Base-by-base conservation (phyloP, 2,797 vertebrate species). In the Anabacerthia variegaticeps region DNA sequence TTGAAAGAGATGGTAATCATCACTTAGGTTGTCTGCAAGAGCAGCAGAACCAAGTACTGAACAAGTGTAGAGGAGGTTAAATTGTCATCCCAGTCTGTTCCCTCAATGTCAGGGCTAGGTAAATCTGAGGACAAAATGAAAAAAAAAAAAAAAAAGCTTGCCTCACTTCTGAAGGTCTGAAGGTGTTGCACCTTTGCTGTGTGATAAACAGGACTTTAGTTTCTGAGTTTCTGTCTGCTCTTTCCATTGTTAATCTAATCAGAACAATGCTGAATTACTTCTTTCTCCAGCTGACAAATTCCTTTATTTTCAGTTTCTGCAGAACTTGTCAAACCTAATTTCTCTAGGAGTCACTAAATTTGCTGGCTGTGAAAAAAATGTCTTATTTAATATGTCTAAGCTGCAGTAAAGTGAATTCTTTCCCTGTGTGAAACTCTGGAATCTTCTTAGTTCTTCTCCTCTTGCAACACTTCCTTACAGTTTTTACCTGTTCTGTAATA, bases 131-230 rank as follows among this genome's bases (percentile, higher is more conserved):
- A 59, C 17, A 23, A 37, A 44, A 48, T 72, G 72, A 73, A 58
- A 14, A 5, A 2, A 0, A 73, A 0, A 73, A 63, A 23, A 37
- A 37, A 39, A 16, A 5, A 1, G 0, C 22, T 85, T 7, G 0
- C 18, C 19, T 79, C 32, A 4, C 30, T 76, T 76, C 43, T 49
- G 41, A 21, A 0, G 0, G 14, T 76, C 43, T 49, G 41, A 21
- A 0, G 0, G 14, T 0, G 0, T 34, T 56, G 8, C 1, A 5
- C 5, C 16, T 69, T 59, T 52, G 10, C 32, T 51, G 15, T n/a
- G 34, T 44, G 37, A 14, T 30, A 55, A 63, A 28, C 5, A 56
- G 9, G 24, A 16, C 52, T 84, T 77, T 1, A 10, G 2, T 16
- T 91, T 75, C 71, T 39, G 16, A 5, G 7, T 43, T 92, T 92